Conservation (phyloP, 2,888 invertebrate genomes). For the Leptarthrus brevirostris region DNA sequence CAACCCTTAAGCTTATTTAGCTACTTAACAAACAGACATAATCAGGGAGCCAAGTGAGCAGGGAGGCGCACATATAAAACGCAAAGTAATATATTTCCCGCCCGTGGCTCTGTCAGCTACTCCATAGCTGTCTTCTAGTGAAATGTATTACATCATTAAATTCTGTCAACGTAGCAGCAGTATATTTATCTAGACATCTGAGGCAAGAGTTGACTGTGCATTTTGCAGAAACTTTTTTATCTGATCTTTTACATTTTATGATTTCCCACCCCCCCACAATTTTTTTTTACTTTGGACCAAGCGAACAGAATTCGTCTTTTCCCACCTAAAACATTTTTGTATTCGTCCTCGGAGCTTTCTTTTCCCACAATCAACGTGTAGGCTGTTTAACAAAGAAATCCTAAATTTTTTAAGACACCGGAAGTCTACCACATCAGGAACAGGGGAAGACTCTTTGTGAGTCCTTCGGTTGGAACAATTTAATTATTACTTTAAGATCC, state of each 20-base stretch:
- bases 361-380: no score
- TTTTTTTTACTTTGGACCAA: neutral
- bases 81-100: constrained; percentile 19
- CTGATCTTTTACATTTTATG: constrained; percentile 35
- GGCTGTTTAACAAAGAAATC: neutral
- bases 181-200: constrained; percentile 45
- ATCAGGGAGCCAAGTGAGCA: constrained; percentile 9
- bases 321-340: neutral
- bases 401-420: neutral
- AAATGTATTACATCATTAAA: constrained; percentile 49
- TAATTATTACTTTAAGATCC: constrained; percentile 29
- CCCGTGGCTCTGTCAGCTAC: constrained; percentile 13
- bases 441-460: constrained; percentile 1
- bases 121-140: neutral
- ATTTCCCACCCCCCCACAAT: neutral
- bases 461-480: constrained; percentile 22
- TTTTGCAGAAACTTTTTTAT: constrained; percentile 10
- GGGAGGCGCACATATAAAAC: neutral
- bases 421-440: no score
- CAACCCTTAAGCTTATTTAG: constrained; percentile 42
- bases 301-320: neutral
- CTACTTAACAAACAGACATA: constrained; percentile 34
- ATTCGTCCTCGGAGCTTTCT: no score
- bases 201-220: constrained; percentile 32
- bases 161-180: constrained; percentile 48